phyloP scores from a whole-genome alignment of 2,888 invertebrate species.

The Drosophila eohydei region DNA sequence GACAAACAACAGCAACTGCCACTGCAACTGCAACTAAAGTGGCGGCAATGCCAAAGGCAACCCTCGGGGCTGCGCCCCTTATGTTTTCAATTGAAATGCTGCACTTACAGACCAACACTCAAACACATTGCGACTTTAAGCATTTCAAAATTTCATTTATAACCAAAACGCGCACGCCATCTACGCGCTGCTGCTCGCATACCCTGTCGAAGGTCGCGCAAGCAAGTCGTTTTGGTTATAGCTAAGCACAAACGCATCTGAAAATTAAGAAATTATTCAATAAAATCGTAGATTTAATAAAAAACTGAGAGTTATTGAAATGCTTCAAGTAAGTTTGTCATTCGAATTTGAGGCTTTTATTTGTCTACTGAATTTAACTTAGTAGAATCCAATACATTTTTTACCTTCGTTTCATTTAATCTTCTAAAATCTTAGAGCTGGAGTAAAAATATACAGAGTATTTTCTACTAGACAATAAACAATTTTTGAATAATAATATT shows the following conservation, averaged over 20 bases:
- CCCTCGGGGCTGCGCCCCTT: conserved; percentile 25
- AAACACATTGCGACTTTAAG: conserved; percentile 4
- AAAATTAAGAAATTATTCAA: background rate
- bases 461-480: no score
- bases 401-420: no score
- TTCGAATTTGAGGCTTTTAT: no score
- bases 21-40: conserved; percentile 29
- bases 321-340: no score
- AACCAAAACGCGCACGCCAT: conserved; percentile 24
- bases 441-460: no score
- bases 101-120: conserved; percentile 16
- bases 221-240: background rate
- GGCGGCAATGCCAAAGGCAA: conserved; percentile 38
- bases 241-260: background rate
- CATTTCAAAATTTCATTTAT: conserved; percentile 20
- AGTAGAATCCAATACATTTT: no score
- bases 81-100: conserved; percentile 25
- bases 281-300: no score
- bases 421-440: no score
- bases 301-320: no score
- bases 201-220: background rate
- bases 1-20: conserved; percentile 14
- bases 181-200: background rate
- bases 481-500: no score
- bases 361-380: no score